Conservation (phyloP, 2,113 vertebrate species). For the Platysteira castanea region DNA sequence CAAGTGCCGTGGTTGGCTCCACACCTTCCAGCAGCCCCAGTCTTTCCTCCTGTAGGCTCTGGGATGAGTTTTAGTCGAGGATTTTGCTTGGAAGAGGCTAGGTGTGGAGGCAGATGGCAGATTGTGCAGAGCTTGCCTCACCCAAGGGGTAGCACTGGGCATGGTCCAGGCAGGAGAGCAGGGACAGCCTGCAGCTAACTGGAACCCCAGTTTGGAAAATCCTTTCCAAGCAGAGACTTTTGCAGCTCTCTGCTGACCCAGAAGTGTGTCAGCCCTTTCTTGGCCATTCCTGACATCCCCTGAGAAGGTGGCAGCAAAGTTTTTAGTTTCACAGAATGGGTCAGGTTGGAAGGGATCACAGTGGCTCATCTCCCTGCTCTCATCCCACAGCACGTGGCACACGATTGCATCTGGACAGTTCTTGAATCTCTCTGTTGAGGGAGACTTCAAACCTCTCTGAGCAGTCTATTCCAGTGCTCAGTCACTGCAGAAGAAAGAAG, state of each 20-base stretch:
- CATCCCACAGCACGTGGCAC: neutral
- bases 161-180: neutral
- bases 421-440: neutral
- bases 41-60: neutral
- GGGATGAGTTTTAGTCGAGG: neutral
- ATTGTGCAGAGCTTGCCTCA: neutral
- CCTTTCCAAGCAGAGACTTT: neutral
- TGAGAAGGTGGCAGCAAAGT: neutral
- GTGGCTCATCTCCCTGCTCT: neutral
- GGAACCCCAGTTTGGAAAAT: neutral
- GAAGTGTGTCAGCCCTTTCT: neutral
- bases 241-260: neutral
- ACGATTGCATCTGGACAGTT: neutral
- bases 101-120: fast-evolving
- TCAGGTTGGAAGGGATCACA: neutral
- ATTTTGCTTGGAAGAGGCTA: neutral
- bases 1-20: neutral
- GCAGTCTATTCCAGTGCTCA: neutral
- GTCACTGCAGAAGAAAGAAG: neutral
- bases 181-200: neutral
- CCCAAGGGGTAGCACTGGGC: too few relatives aligned
- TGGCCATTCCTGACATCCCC: neutral
- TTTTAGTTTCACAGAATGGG: neutral
- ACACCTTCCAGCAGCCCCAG: neutral
- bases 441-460: neutral